Base-by-base conservation (phyloP, 2,888 invertebrate genomes). In the Yponomeuta evonymella region DNA sequence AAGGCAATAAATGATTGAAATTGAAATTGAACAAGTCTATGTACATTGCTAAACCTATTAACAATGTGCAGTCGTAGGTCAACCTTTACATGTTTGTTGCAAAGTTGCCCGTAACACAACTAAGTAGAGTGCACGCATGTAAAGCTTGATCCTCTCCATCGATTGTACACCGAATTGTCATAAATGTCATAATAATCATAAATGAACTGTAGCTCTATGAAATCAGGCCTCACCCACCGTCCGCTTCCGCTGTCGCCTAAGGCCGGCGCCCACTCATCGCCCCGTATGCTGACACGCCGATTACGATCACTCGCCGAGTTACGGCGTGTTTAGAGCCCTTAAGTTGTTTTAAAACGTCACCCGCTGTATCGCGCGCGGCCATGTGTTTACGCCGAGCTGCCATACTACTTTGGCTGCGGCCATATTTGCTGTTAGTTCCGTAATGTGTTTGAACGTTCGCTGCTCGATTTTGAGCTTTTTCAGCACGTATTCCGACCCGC, bases 291-390 rank as follows among this genome's bases (percentile, higher is more conserved):
- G 51, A 58, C 51, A 68, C 73, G 73, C 71, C 74, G 76, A 77
- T 79, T 77, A 76, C 69, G 76, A 76, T 75, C 75, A 73, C 75
- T 75, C 70, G 72, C 72, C 74, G 73, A 74, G 72, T 74, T 74
- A 76, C 72, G 72, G 73, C 65, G 11, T 48, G 30, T 64, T 29
- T 23, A 48, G 72, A 64, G 72, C 67, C 68, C 64, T 36, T 64
- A 65, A 65, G 65, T 33, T 29, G 30, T 23, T 65, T 33, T 65
- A 65, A 33, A 65, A 65, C 65, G 33, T 12, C 11, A 33, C 65
- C 29, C 65, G 65, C 30, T 65, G 51, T 58, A 58, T 58, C 51
- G 6, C 51, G 12, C 65, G 65, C 65, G 23, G 65, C 65, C 33
- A 58, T 12, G 51, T 58, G 51, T 58, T 58, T 58, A 15, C 51